Percentiles rank a stretch among this genome's conserved stretches.
phyloP scores from a whole-genome alignment of 2,113 vertebrate genomes.

The Cynopterus brachyotis region DNA sequence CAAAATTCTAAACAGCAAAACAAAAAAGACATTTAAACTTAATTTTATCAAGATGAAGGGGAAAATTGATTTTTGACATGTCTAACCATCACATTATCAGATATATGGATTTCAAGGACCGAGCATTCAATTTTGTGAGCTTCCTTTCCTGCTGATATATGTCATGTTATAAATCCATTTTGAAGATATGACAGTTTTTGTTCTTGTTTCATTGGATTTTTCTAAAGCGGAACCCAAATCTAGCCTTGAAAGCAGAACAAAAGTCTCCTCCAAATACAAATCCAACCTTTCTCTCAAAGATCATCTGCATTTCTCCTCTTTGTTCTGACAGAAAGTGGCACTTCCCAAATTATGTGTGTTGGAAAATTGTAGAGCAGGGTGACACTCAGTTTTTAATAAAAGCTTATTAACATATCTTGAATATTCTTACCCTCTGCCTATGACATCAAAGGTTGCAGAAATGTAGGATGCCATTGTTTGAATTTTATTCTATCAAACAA shows the following conservation, averaged over 20 bases:
- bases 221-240: constrained; percentile 70
- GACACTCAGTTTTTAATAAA: not conserved
- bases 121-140: constrained; percentile 76
- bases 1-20: constrained; percentile 65
- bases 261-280: constrained; percentile 14
- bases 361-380: not conserved
- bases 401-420: constrained; percentile 3
- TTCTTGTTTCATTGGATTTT: constrained; percentile 80
- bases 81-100: constrained; percentile 68
- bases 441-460: not conserved
- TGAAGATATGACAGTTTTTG: constrained; percentile 74
- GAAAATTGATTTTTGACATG: constrained; percentile 73
- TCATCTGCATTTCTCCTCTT: constrained; percentile 1
- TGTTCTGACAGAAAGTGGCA: not conserved
- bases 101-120: constrained; percentile 78
- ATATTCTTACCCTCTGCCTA: not conserved
- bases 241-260: constrained; percentile 42
- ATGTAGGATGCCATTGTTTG: not conserved
- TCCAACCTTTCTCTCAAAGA: not conserved
- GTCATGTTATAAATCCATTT: constrained; percentile 80
- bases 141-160: constrained; percentile 62
- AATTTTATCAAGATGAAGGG: constrained; percentile 74
- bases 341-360: not conserved
- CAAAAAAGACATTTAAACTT: constrained; percentile 70
- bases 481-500: not conserved